Evolutionary conservation across 2,113 vertebrate species (phyloP).

Genomic region (Phodopus roborovskii): DNA sequence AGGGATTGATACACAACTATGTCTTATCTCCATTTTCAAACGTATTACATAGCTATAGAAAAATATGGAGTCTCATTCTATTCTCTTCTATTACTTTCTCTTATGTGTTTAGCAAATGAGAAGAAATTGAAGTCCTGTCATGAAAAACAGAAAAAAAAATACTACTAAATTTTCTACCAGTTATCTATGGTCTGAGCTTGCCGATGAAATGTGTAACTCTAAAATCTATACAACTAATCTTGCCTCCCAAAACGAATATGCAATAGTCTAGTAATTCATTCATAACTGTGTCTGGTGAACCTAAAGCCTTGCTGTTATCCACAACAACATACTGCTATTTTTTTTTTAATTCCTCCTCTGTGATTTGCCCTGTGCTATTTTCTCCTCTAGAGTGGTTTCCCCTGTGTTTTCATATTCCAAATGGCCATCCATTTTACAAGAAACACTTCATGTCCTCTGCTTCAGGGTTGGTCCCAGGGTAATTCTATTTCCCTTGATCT

Average conservation of each 20-base stretch:
- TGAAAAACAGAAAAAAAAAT: not conserved
- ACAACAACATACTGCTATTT: not conserved
- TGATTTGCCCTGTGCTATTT: not conserved
- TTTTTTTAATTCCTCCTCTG: not conserved
- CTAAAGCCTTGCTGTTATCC: not conserved
- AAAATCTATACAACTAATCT: not conserved
- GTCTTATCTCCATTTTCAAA: not conserved
- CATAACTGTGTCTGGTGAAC: not conserved
- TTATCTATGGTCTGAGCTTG: not conserved
- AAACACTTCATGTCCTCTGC: constrained; percentile 52
- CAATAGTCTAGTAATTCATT: not conserved
- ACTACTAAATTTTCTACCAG: not conserved
- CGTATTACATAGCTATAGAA: not conserved
- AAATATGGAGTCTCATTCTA: not conserved
- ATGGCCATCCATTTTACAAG: constrained; percentile 45
- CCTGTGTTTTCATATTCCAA: constrained; percentile 23
- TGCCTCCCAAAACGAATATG: not conserved
- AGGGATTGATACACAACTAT: not conserved
- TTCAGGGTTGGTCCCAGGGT: constrained; percentile 42
- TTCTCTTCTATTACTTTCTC: not conserved
- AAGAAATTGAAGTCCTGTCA: not conserved
- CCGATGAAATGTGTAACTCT: not conserved
- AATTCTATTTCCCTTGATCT: constrained; percentile 51
- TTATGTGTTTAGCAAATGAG: not conserved
- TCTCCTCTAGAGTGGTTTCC: not conserved